Base-by-base conservation (phyloP, 2,797 vertebrate genomes). In the Pteronotus mesoamericanus region DNA sequence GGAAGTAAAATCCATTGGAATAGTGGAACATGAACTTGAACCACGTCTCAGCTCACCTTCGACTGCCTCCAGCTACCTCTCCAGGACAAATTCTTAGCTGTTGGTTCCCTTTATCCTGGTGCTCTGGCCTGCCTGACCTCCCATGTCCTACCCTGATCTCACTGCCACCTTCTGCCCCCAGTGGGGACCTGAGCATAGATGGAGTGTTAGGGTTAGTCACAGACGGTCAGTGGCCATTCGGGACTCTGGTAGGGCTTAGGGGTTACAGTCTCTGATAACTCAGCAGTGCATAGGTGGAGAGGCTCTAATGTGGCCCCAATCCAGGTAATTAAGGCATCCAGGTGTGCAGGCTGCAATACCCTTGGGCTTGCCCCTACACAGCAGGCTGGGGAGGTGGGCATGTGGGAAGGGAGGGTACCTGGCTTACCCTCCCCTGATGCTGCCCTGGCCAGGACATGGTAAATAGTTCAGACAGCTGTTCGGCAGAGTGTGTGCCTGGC, bases 221-320 rank as follows among this genome's bases (percentile, higher is more conserved):
- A 14, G 19, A 37, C 51, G 4, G 15, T 34, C 15, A 2, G 15
- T 75, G 6, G 7, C 10, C 8, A 32, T 8, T 9, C 39, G 48
- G 21, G 19, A 14, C 18, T 68, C 37, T 44, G 46, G 5, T 3
- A n/a, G 5, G 24, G 15, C 1, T 5, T 9, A 2, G 10, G 26
- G 9, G 44, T 71, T 32, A 51, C 29, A 64, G 53, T 42, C 8
- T 18, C 57, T 37, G 34, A 34, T 8, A 48, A 8, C 14, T 77
- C 18, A 53, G 12, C 26, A 53, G 15, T 72, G 19, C 77, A 0
- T 11, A 66, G 39, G 39, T 16, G 3, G 26, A 66, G n/a, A 59
- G 6, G 11, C 34, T 89, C 42, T 51, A 14, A 77, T 7, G 6
- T 64, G 24, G 2, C 2, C 8, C 11, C 9, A 37, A 16, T 32